These are phyloP conservation scores for Zaprionus inermis DNA, from an alignment of 1,140 invertebrate genomes.

Conservation along the genomic window DNA sequence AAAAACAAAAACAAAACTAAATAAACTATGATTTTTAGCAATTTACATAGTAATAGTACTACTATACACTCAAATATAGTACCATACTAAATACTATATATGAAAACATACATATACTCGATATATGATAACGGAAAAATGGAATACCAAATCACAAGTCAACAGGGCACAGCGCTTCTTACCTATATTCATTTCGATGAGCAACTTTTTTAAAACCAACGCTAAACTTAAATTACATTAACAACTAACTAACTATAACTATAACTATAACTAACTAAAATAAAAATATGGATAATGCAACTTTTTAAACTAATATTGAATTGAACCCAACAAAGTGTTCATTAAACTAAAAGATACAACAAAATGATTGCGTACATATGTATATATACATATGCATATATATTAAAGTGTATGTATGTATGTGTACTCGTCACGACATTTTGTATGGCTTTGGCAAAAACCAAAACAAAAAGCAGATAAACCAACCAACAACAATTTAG, in stretches of 20 bases:
- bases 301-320: slow-evolving; percentile 82
- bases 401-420: slow-evolving; percentile 17
- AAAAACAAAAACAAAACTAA: slow-evolving; percentile 1
- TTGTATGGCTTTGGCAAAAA: slow-evolving; percentile 69
- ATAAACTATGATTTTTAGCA: slow-evolving; percentile 61
- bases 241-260: slow-evolving; percentile 42
- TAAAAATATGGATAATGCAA: slow-evolving; percentile 59
- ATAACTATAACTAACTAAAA: slow-evolving; percentile 42
- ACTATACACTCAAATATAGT: slow-evolving; percentile 52
- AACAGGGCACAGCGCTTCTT: slow-evolving; percentile 82
- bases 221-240: slow-evolving; percentile 45
- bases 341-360: slow-evolving; percentile 71
- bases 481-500: slow-evolving; percentile 61
- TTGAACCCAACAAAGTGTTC: slow-evolving; percentile 82
- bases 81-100: slow-evolving; percentile 28
- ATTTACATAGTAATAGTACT: slow-evolving; percentile 65
- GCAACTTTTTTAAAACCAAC: slow-evolving; percentile 70
- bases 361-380: slow-evolving; percentile 41
- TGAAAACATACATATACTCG: slow-evolving; percentile 18
- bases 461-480: slow-evolving; percentile 4
- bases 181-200: slow-evolving; percentile 74
- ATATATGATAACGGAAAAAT: slow-evolving; percentile 41
- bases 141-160: slow-evolving; percentile 71
- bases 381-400: slow-evolving; percentile 40
- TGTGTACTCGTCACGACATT: slow-evolving; percentile 58